Evolutionary conservation across 1,140 invertebrate genomes (phyloP).

Genomic region (Platorchestia sp.): DNA sequence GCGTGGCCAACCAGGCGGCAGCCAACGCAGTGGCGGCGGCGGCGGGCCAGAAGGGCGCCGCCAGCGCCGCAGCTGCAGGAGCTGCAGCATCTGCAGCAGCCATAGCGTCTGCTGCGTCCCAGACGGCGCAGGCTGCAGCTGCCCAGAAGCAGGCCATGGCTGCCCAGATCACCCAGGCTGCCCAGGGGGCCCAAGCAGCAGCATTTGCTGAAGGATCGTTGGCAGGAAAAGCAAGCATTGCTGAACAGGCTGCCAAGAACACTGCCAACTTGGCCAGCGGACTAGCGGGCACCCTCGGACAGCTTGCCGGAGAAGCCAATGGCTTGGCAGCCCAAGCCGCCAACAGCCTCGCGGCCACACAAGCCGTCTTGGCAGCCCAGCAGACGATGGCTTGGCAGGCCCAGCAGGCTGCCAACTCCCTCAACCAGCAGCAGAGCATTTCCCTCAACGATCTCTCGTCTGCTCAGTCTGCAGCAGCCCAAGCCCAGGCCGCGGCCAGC

Average conservation of each 20-base stretch:
- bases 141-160: conserved; percentile 23
- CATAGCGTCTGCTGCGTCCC: conserved; percentile 30
- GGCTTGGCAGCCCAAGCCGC: conserved; percentile 21
- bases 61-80: conserved; percentile 34
- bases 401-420: conserved; percentile 52
- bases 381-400: conserved; percentile 55
- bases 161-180: conserved; percentile 55
- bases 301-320: conserved; percentile 30
- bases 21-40: conserved; percentile 48
- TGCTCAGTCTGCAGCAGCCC: conserved; percentile 41
- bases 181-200: conserved; percentile 51
- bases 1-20: conserved; percentile 50
- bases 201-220: conserved; percentile 48
- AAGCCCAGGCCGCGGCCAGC: conserved; percentile 44
- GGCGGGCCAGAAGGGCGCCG: conserved; percentile 41
- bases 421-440: conserved; percentile 45
- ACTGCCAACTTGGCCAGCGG: conserved; percentile 23
- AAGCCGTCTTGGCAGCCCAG: conserved; percentile 23
- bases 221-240: conserved; percentile 47
- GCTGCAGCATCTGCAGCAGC: conserved; percentile 48
- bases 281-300: neutral
- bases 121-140: conserved; percentile 51
- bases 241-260: conserved; percentile 34
- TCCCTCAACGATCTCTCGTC: conserved; percentile 48
- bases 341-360: neutral